Evolutionary conservation across 2,888 invertebrate genomes (phyloP).

Genomic region (Eristalinus sepulchralis): DNA sequence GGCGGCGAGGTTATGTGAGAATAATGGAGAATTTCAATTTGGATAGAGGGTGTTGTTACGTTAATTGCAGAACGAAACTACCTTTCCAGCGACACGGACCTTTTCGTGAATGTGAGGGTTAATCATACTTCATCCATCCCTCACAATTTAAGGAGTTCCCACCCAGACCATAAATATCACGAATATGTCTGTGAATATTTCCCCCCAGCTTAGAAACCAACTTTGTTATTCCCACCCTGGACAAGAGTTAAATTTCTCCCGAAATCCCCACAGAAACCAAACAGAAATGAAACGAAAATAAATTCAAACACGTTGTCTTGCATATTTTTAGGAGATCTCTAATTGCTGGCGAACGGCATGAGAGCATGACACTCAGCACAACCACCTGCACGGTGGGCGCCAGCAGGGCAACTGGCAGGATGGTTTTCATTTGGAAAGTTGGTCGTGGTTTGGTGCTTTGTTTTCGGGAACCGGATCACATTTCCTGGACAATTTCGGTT

Average conservation of each 20-base stretch:
- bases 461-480: constrained; percentile 14
- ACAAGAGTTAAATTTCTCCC: background rate
- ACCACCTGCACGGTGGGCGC: background rate
- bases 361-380: background rate
- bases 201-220: no score
- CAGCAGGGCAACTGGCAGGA: no score
- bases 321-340: constrained; percentile 32
- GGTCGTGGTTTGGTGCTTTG: constrained; percentile 18
- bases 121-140: no score
- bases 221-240: background rate
- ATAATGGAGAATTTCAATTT: background rate
- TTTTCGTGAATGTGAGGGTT: no score
- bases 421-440: background rate
- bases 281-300: background rate
- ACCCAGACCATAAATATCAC: no score
- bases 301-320: constrained; percentile 5
- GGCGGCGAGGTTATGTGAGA: background rate
- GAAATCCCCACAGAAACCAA: background rate
- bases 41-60: background rate
- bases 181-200: no score
- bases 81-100: no score
- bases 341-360: background rate
- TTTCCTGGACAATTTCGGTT: constrained; percentile 49
- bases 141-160: no score
- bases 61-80: background rate